phyloP scores from a whole-genome alignment of 2,888 invertebrate species.

The Ectemnius continuus region DNA sequence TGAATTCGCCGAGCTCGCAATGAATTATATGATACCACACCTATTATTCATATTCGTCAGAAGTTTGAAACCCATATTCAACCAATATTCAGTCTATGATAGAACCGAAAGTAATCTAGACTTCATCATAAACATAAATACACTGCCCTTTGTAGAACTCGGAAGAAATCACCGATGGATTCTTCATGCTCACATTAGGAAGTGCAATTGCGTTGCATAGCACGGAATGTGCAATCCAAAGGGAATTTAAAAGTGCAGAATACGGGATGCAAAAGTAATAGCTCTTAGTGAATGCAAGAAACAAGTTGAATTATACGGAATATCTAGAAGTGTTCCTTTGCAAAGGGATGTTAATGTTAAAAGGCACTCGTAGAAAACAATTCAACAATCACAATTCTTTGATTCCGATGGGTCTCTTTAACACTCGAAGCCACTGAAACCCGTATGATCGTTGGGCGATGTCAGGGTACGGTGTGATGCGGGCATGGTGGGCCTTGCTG shows the following conservation, averaged over 20 bases:
- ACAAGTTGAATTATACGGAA: slow-evolving; percentile 53
- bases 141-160: neutral
- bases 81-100: too few species aligned
- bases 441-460: slow-evolving; percentile 61
- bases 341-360: slow-evolving; percentile 70
- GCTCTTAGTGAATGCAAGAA: slow-evolving; percentile 9
- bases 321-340: slow-evolving; percentile 60
- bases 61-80: too few species aligned
- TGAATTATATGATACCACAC: too few species aligned
- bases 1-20: too few species aligned
- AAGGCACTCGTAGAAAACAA: slow-evolving; percentile 77
- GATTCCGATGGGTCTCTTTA: slow-evolving; percentile 62
- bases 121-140: too few species aligned
- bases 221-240: slow-evolving; percentile 3
- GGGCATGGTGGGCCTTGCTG: slow-evolving; percentile 65
- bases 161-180: slow-evolving; percentile 39
- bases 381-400: slow-evolving; percentile 66
- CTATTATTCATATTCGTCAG: too few species aligned
- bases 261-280: slow-evolving; percentile 2
- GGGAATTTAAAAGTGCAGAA: slow-evolving; percentile 36
- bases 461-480: slow-evolving; percentile 63
- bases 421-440: slow-evolving; percentile 66
- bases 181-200: slow-evolving; percentile 21
- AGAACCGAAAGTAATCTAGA: too few species aligned
- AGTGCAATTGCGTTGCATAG: slow-evolving; percentile 14